These are phyloP conservation scores for Sebastes aleutianus DNA, from an alignment of 2,797 vertebrate genomes.

Conservation along the genomic window DNA sequence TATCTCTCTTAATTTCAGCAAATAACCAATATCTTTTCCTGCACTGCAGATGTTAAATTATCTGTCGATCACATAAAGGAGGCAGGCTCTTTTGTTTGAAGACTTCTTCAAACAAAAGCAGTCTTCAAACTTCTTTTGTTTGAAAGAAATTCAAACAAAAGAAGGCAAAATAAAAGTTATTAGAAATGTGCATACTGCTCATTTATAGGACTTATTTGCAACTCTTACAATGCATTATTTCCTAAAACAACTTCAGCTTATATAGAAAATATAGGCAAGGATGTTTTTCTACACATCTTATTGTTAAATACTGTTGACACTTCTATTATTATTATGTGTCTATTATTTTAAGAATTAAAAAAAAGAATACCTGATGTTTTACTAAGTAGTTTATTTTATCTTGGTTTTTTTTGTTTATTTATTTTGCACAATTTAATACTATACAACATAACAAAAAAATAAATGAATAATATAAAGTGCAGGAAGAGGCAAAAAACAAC, in stretches of 20 bases:
- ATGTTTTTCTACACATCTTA: background rate
- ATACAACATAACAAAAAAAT: too few relatives aligned
- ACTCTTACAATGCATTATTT: background rate
- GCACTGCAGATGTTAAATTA: slow-evolving; percentile 35
- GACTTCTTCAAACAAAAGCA: too few relatives aligned
- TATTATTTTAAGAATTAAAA: background rate
- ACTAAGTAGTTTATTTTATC: too few relatives aligned
- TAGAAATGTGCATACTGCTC: background rate
- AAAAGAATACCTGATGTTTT: background rate
- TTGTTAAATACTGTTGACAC: background rate
- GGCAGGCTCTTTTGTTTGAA: background rate
- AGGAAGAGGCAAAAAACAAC: too few relatives aligned
- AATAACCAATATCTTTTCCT: background rate
- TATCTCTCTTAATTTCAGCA: background rate
- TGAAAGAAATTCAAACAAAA: too few relatives aligned
- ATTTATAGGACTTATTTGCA: background rate
- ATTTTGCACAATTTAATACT: too few relatives aligned
- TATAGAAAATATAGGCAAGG: background rate
- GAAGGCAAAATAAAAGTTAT: background rate
- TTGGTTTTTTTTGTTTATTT: background rate
- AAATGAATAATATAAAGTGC: too few relatives aligned
- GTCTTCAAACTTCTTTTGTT: too few relatives aligned
- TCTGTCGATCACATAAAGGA: slow-evolving; percentile 58
- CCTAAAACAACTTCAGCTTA: background rate
- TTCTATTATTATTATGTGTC: background rate